Evolutionary conservation across 1,140 invertebrate species (phyloP), one percentile per base, ranked within the genome.

Genomic region (Dendrolimus punctatus): DNA sequence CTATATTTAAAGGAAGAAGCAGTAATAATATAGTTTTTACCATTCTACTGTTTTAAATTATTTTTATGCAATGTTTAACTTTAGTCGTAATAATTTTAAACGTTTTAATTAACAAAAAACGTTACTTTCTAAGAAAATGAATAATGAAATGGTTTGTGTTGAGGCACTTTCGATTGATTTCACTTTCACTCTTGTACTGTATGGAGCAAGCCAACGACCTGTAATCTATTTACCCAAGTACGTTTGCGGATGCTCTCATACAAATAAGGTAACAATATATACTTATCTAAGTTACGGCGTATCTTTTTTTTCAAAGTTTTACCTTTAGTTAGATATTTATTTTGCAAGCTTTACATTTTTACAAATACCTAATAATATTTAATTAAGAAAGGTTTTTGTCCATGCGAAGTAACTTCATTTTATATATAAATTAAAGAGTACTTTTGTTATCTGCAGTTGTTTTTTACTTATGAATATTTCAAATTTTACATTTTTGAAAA

Each of bases 181-280:
- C 40, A 64, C 71, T 73, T 73, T 71, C 71, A 62, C 68, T 65
- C 56, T 68, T 68, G 63, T 38, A 55, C 47, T 39, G 54, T 51
- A 46, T 66, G 36, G 58, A 60, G 23, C 23, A 46, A 66, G 66
- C 41, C 68, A 67, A 58, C 66, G 66, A 73, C 71, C 71, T 58
- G 47, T 41, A 41, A 41, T 39, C 38, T 36, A 49, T 41, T 8
- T 5, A 23, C 39, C 39, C 9, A 39, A 40, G 49, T 23, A 50
- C 9, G 39, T 50, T 42, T 23, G 23, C 38, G 39, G 36, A 39
- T 9, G 39, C 39, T 50, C n/a, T 5, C 8, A 10, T 45, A n/a
- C 23, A 23, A 23, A 3, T 23, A 23, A 23, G 23, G 3, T 23
- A 23, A 23, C 1, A 23, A 23, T 23, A 23, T 3, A 1, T 23